Evolutionary conservation across 2,888 invertebrate genomes (phyloP).

Genomic region (Drosophila nr. fundita): DNA sequence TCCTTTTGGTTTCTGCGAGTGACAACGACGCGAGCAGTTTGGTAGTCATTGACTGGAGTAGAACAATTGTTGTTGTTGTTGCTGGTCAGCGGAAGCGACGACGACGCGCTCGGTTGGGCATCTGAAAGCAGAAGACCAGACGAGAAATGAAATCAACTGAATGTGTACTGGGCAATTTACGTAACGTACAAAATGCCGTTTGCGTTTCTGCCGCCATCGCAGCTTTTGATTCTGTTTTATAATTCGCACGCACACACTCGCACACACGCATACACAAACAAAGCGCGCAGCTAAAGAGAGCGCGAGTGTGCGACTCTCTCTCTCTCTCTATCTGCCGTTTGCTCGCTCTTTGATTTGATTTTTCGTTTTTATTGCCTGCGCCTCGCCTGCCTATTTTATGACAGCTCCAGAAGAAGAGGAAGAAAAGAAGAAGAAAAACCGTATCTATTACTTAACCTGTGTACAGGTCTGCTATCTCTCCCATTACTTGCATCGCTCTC

Average conservation of each 20-base stretch:
- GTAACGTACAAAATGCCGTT: constrained; percentile 71
- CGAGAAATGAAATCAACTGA: constrained; percentile 51
- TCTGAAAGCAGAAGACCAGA: constrained; percentile 61
- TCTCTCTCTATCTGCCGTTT: background rate
- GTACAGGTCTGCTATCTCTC: constrained; percentile 31
- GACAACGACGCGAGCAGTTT: constrained; percentile 16
- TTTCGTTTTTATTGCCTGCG: constrained; percentile 49
- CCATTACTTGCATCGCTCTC: constrained; percentile 37
- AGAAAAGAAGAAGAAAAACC: constrained; percentile 34
- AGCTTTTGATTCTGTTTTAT: constrained; percentile 80
- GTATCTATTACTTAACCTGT: constrained; percentile 72
- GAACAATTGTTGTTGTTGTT: constrained; percentile 24
- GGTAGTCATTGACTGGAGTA: constrained; percentile 18
- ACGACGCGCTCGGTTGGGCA: constrained; percentile 40
- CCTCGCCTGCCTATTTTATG: constrained; percentile 41
- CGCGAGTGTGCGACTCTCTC: background rate
- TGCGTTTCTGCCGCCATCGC: constrained; percentile 66
- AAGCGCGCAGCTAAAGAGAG: constrained; percentile 27
- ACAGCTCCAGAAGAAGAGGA: constrained; percentile 41
- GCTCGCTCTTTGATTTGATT: constrained; percentile 48
- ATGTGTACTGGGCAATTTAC: constrained; percentile 53
- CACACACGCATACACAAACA: background rate
- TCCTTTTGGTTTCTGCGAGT: background rate
- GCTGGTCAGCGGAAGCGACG: constrained; percentile 39
- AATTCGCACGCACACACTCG: constrained; percentile 58